Evolutionary conservation across 2,888 invertebrate genomes (phyloP), one percentile per base, ranked within the genome.

Genomic region (Epinotia ramella): DNA sequence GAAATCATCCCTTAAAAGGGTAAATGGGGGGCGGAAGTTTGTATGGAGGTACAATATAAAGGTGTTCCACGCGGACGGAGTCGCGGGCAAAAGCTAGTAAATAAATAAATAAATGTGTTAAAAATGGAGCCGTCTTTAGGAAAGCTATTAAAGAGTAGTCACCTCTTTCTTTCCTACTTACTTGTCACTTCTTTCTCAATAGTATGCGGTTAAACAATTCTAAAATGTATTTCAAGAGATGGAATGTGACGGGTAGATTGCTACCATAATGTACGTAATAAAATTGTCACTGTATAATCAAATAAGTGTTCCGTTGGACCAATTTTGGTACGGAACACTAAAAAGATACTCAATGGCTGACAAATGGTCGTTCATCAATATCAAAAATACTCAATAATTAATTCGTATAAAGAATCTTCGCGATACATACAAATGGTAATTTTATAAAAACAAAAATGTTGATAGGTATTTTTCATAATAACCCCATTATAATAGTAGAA

Each of bases 341-440:
- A 66, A 20, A 60, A 13, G 0, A 18, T 66, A 73, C 66, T 60
- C 66, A 56, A 62, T 53, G 62, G 13, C 46, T 44, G 44, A 56
- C 16, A 56, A 24, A 56, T 16, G 40, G 9, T 11, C 49, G 16
- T 12, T 6, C n/a, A 53, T 53, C n/a, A 4, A 53, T 62, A 33
- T 28, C 16, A 28, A 28, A 33, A 62, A 33, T 53, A 62, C 20
- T 70, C 62, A 33, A 16, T 16, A 16, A 16, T 28, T 11, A 5
- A 71, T 56, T 53, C 40, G 40, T 9, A 53, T 53, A 18, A 62
- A 62, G 20, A 44, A 20, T 18, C 5, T 44, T 57, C 18, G 20
- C 2, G 1, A 4, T 20, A 11, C 12, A 40, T 20, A 18, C 16
- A 59, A 49, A 67, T 63, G 44, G 3, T 44, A 62, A 24, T 56